Base-by-base conservation (phyloP, 2,797 vertebrate genomes). In the Nothura maculosa region DNA sequence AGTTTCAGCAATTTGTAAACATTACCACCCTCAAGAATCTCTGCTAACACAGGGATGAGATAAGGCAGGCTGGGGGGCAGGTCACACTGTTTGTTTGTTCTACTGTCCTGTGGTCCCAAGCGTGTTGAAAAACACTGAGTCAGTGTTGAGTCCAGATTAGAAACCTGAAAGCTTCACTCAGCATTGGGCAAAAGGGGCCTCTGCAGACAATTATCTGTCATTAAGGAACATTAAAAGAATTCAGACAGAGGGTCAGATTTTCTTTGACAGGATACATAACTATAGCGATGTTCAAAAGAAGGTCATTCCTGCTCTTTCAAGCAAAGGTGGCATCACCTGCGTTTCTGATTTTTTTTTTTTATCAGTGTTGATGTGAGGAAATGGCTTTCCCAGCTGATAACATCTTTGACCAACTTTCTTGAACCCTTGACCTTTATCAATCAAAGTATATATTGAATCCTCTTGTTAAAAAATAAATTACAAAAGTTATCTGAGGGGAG, bases 1-100 rank as follows among this genome's bases (percentile, higher is more conserved):
- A 98, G 98, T 99, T 98, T 99, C 98, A 98, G 96, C 98, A 83
- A 84, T 97, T 94, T 97, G 95, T 99, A 99, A 99, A 99, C 98
- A 98, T 94, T 95, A 95, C 97, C 94, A 97, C 97, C 96, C 96
- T 97, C 93, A 97, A 97, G 97, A 96, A 97, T 97, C 98, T 96
- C 96, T 97, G 96, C 96, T 98, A 98, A 98, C 87, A 97, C 95
- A 96, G 93, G 83, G 93, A 82, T 92, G 97, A 99, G 98, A 99
- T 99, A 98, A 99, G 98, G 96, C 94, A 97, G 96, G 94, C 94
- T 93, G 69, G 89, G 89, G 95, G 93, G 89, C 91, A 93, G 89
- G 42, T 85, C 77, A 79, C 83, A 27, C 40, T 97, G 96, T 98
- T 98, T 98, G 95, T 98, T 98, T 98, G 86, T 97, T 97, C 96